A percentile compares a stretch with the other conserved stretches of the same genome.
These are phyloP conservation scores for Redunca redunca DNA, from an alignment of 2,113 vertebrate species.

Conservation along the genomic window DNA sequence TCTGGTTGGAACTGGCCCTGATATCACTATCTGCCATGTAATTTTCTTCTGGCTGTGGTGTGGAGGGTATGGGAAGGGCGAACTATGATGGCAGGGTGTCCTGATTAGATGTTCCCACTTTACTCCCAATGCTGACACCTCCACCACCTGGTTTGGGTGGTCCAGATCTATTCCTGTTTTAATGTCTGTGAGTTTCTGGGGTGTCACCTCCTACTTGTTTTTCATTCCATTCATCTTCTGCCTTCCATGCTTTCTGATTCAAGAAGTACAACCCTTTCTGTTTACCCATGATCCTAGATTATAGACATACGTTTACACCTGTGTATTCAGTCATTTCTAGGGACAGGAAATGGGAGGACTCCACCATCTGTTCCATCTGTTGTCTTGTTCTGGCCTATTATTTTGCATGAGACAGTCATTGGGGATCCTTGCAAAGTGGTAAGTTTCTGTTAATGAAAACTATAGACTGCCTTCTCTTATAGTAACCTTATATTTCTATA, in stretches of 20 bases:
- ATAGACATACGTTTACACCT: not conserved
- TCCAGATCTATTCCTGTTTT: not conserved
- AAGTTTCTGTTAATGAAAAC: constrained; percentile 4
- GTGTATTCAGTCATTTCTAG: not conserved
- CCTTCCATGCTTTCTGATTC: not conserved
- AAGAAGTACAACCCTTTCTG: not conserved
- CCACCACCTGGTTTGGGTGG: not conserved
- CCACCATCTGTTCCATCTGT: not conserved
- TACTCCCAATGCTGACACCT: not conserved
- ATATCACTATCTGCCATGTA: not conserved
- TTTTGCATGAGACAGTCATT: not conserved
- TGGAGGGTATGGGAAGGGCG: not conserved
- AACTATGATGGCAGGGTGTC: not conserved
- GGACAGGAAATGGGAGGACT: not conserved
- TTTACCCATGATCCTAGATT: not conserved
- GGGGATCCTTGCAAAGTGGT: not conserved
- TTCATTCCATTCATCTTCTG: not conserved
- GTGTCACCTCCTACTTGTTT: not conserved
- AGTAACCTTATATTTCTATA: constrained; percentile 26
- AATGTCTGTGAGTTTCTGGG: not conserved
- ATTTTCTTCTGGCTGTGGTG: not conserved
- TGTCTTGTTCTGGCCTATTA: not conserved
- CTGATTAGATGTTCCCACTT: not conserved
- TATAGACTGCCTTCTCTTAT: not conserved
- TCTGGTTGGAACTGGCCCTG: not conserved